Percentiles rank a stretch among this genome's conserved stretches.
Evolutionary conservation across 2,113 vertebrate genomes (phyloP).

Genomic region (Ondatra zibethicus): DNA sequence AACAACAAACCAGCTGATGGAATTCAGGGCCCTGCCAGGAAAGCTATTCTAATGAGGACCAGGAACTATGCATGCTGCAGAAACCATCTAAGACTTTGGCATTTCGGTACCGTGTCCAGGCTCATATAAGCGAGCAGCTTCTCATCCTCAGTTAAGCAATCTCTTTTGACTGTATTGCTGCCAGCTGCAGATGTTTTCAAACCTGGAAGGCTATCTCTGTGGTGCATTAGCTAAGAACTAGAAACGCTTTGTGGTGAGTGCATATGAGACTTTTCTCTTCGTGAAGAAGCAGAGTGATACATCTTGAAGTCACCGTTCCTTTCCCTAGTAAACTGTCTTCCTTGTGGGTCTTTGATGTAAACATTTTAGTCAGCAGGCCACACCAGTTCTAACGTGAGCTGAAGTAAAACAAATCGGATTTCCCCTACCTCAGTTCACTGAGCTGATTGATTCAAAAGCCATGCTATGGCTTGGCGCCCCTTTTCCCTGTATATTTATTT

Average conservation of each 20-base stretch:
- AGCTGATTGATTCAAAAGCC: background rate
- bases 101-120: background rate
- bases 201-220: background rate
- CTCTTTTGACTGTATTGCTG: background rate
- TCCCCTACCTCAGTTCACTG: background rate
- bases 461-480: background rate
- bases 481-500: background rate
- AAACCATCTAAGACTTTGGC: background rate
- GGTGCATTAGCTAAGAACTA: background rate
- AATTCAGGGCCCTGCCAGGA: background rate
- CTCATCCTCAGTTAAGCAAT: background rate
- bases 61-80: background rate
- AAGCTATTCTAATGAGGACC: background rate
- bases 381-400: background rate
- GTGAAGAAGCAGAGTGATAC: background rate
- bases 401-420: background rate
- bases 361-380: slow-evolving; percentile 34
- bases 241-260: slow-evolving; percentile 8
- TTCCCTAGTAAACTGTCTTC: slow-evolving; percentile 14
- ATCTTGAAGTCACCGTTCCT: background rate
- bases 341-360: background rate
- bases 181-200: background rate
- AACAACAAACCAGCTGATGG: background rate
- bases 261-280: background rate
- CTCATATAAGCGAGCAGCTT: background rate